phyloP scores from a whole-genome alignment of 2,888 invertebrate genomes.

The Zeuzera pyrina region DNA sequence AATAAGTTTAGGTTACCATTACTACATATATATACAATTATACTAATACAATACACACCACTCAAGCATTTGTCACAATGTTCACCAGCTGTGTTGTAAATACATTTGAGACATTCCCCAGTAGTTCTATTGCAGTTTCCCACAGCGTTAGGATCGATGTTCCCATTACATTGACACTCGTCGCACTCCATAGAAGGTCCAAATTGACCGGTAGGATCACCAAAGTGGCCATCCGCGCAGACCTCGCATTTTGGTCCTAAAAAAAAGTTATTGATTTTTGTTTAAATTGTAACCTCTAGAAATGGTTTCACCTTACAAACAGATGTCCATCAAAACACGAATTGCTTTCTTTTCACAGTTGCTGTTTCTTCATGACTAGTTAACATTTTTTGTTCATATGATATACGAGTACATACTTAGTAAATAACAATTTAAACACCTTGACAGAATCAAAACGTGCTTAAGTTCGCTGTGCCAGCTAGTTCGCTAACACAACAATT shows the following conservation, averaged over 20 bases:
- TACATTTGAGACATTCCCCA: conserved; percentile 97
- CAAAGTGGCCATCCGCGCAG: conserved; percentile 96
- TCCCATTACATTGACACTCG: conserved; percentile 93
- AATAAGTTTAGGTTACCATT: not conserved
- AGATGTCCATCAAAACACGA: too few relatives aligned
- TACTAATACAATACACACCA: conserved; percentile 66
- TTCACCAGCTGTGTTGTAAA: conserved; percentile 93
- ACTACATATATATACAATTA: not conserved
- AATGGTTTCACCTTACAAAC: too few relatives aligned
- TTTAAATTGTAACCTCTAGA: too few relatives aligned
- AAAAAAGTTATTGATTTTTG: too few relatives aligned
- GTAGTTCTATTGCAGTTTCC: conserved; percentile 97
- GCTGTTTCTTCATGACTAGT: too few relatives aligned
- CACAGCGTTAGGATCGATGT: conserved; percentile 95
- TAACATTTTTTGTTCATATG: too few relatives aligned
- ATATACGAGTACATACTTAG: too few relatives aligned
- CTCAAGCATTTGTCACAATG: conserved; percentile 94
- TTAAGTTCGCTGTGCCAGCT: too few relatives aligned
- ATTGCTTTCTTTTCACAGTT: too few relatives aligned
- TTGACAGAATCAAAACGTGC: too few relatives aligned
- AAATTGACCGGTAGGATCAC: conserved; percentile 85
- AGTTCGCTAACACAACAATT: too few relatives aligned
- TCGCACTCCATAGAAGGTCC: conserved; percentile 81
- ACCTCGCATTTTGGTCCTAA: conserved; percentile 86
- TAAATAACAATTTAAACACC: too few relatives aligned